Conservation (phyloP, 2,113 vertebrate species). For the Phodopus roborovskii region DNA sequence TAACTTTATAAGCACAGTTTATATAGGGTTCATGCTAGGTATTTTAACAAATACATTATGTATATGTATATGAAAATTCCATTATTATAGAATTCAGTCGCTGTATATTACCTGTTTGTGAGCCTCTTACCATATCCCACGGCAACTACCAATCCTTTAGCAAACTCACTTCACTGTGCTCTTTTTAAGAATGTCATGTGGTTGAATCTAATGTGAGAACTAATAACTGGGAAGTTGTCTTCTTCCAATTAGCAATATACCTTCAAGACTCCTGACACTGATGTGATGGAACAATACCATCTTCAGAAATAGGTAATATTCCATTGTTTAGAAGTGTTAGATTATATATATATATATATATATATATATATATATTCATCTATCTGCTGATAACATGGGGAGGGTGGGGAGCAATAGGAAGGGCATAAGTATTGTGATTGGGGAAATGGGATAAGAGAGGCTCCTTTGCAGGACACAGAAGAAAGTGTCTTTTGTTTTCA, state of each 20-base stretch:
- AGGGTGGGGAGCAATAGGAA: neutral
- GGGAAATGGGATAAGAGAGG: neutral
- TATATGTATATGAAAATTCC: neutral
- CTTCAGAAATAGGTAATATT: neutral
- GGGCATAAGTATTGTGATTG: neutral
- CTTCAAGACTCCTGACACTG: neutral
- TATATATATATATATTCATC: too few relatives aligned
- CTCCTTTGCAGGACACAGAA: neutral
- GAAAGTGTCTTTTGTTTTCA: neutral
- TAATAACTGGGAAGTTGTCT: neutral
- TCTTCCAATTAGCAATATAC: neutral
- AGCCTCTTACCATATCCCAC: neutral
- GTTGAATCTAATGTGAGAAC: neutral
- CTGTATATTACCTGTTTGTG: neutral
- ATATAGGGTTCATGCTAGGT: neutral
- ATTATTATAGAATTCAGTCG: neutral
- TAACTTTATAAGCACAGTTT: neutral
- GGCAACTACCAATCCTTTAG: neutral
- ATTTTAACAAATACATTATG: conserved; percentile 4
- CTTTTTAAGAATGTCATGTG: neutral
- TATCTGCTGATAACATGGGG: too few relatives aligned
- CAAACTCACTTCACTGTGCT: neutral
- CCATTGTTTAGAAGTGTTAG: neutral
- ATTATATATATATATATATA: too few relatives aligned
- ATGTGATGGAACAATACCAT: neutral